These are phyloP conservation scores for Callyntrura sp. DNA, from an alignment of 2,888 invertebrate genomes.

Conservation along the genomic window DNA sequence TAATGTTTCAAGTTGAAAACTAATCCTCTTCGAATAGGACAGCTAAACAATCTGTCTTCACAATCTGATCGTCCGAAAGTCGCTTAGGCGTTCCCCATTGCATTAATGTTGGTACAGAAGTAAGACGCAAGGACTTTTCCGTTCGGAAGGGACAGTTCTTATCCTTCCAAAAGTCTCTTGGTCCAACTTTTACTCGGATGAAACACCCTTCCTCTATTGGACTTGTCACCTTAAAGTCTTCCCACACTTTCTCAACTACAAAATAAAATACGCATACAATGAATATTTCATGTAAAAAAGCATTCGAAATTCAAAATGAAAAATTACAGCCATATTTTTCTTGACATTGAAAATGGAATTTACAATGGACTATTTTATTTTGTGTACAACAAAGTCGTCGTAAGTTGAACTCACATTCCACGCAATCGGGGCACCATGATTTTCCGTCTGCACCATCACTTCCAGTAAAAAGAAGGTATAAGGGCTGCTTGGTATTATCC, in stretches of 20 bases:
- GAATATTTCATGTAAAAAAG: too few relatives aligned
- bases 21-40: slow-evolving; percentile 90
- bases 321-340: too few relatives aligned
- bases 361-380: too few relatives aligned
- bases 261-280: too few relatives aligned
- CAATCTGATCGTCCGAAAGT: slow-evolving; percentile 92
- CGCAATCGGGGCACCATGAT: slow-evolving; percentile 97
- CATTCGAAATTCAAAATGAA: too few relatives aligned
- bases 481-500: slow-evolving; percentile 62
- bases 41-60: slow-evolving; percentile 90
- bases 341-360: too few relatives aligned
- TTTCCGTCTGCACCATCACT: slow-evolving; percentile 87
- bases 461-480: slow-evolving; percentile 89
- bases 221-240: slow-evolving; percentile 63
- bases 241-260: slow-evolving; percentile 80
- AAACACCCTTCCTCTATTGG: slow-evolving; percentile 69
- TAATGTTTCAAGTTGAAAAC: too few relatives aligned
- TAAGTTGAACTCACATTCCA: slow-evolving; percentile 89
- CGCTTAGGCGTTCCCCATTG: slow-evolving; percentile 92
- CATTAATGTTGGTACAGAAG: slow-evolving; percentile 93
- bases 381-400: too few relatives aligned
- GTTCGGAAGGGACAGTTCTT: slow-evolving; percentile 92
- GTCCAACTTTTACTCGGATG: slow-evolving; percentile 81
- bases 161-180: slow-evolving; percentile 92
- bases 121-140: slow-evolving; percentile 90